Evolutionary conservation across 2,888 invertebrate genomes (phyloP), one percentile per base, ranked within the genome.

Genomic region (Osmoderma eremita): DNA sequence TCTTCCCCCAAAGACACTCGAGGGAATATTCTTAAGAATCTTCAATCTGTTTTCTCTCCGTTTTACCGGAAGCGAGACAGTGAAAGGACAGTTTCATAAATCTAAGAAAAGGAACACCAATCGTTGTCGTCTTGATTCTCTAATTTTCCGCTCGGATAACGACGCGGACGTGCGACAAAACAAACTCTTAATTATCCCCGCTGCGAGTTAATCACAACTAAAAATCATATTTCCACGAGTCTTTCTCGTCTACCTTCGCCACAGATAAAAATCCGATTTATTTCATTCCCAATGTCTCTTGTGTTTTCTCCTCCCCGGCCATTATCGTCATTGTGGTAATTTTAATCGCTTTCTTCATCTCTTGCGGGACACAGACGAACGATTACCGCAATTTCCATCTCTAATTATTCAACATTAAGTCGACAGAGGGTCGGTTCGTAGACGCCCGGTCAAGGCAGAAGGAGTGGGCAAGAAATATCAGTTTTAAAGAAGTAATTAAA

Each of bases 361-460:
- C 20, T 49, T n/a, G 20, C 10, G 49, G n/a, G 49, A 49, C 20
- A 10, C 22, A n/a, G n/a, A 10, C 20, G 12, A 49, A 49, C 49
- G 49, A 49, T 49, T 49, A 49, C 49, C 49, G 18, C 49, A 49
- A 49, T 49, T 49, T 49, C 17, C 49, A 49, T 49, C 49, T 22
- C 20, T 49, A 49, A 49, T 49, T 49, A 49, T 49, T 49, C 49
- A 49, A 49, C 49, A 49, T 49, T 20, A 49, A 49, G 49, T 49
- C 49, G 49, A n/a, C 20, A 20, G 17, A 18, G 49, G 49, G 1
- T 30, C 6, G 1, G 30, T n/a, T n/a, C n/a, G n/a, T n/a, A 30
- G 5, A 5, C 24, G 30, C 30, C 8, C 30, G 30, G 30, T 30
- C 30, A 30, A 30, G 30, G 5, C 30, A 30, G 10, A 10, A 24